Evolutionary conservation across 1,140 invertebrate species (phyloP).

Genomic region (Yoshiicerus persimilis): DNA sequence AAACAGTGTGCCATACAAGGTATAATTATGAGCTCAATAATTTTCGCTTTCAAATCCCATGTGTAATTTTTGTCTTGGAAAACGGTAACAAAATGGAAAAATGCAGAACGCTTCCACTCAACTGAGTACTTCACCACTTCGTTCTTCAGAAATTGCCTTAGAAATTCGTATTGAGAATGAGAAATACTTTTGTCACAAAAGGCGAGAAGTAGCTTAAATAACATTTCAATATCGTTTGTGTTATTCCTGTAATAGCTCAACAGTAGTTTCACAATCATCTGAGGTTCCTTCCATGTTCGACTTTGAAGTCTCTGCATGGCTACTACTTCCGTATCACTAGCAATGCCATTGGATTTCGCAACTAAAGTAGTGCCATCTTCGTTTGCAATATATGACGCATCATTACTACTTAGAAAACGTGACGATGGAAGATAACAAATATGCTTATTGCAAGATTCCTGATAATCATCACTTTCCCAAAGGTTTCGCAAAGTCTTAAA

Average conservation of each 20-base stretch:
- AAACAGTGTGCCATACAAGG: constrained; percentile 93
- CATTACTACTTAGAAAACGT: background rate
- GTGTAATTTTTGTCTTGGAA: constrained; percentile 69
- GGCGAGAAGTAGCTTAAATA: constrained; percentile 87
- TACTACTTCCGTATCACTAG: constrained; percentile 80
- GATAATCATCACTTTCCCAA: constrained; percentile 41
- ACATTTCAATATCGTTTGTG: constrained; percentile 83
- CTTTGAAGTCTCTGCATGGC: constrained; percentile 19
- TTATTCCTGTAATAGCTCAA: constrained; percentile 90
- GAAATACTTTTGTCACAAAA: constrained; percentile 86
- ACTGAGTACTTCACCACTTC: constrained; percentile 88
- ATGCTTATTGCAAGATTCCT: background rate
- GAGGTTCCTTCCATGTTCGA: constrained; percentile 78
- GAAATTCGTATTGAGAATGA: constrained; percentile 93
- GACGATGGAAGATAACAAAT: background rate
- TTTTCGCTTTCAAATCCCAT: constrained; percentile 86
- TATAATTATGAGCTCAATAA: constrained; percentile 90
- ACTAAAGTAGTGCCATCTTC: background rate
- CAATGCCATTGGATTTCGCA: background rate
- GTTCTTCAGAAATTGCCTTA: constrained; percentile 90
- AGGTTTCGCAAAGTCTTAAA: constrained; percentile 29
- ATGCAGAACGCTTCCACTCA: constrained; percentile 91
- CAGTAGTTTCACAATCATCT: constrained; percentile 84
- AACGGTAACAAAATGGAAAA: constrained; percentile 91
- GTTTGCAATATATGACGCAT: too few species aligned